Conservation (phyloP, 2,113 vertebrate species). For the Vimba vimba region DNA sequence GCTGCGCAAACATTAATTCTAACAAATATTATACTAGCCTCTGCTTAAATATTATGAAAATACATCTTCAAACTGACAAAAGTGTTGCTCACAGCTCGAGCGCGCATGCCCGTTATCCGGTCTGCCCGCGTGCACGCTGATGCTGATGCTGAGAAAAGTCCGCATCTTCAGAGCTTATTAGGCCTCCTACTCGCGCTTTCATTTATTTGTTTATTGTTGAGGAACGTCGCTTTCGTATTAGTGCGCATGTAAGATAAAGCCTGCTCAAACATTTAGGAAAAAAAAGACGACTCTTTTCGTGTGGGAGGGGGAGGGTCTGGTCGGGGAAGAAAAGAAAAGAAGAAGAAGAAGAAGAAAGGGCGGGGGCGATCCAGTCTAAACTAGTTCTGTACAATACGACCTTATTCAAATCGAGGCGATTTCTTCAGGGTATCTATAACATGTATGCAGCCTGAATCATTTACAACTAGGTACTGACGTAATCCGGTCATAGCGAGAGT, state of each 20-base stretch:
- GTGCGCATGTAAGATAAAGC: background rate
- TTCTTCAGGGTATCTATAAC: background rate
- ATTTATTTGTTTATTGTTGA: background rate
- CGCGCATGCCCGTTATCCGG: conserved; percentile 51
- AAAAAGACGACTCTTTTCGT: conserved; percentile 3
- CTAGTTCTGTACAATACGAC: conserved; percentile 69
- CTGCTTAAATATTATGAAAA: background rate
- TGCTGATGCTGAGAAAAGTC: conserved; percentile 62
- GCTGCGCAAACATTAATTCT: background rate
- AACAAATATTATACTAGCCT: background rate
- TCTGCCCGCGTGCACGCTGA: conserved; percentile 47
- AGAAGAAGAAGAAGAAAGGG: conserved; percentile 47
- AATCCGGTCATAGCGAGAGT: background rate
- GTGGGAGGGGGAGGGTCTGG: conserved; percentile 54
- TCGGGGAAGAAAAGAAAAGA: conserved; percentile 2
- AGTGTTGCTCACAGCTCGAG: background rate
- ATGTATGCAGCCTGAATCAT: too few relatives aligned
- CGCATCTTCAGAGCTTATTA: background rate
- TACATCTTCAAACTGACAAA: background rate
- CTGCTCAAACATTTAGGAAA: background rate
- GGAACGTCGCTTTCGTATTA: background rate
- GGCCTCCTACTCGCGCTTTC: too few relatives aligned
- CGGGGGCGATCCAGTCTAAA: conserved; percentile 74
- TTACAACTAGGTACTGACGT: background rate
- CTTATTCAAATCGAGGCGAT: conserved; percentile 41